Evolutionary conservation across 2,797 vertebrate genomes (phyloP), one percentile per base, ranked within the genome.

Genomic region (Sylvilagus floridanus): DNA sequence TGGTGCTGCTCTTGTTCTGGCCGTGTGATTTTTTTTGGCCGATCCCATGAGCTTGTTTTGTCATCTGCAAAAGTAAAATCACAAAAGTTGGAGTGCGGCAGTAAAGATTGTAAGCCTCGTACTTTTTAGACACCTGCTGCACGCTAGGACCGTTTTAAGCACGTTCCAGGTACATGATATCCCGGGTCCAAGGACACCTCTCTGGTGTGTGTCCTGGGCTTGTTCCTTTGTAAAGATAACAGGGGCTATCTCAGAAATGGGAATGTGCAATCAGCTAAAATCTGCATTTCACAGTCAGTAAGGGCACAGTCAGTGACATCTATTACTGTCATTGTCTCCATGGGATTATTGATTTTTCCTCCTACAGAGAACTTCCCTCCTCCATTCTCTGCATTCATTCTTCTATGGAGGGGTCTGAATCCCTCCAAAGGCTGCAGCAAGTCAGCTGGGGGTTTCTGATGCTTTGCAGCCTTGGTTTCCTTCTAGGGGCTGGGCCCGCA

Each of bases 391-490:
- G 42, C 42, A 47, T 84, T 30, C 13, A 5, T 62, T 60, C 28
- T 73, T 73, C 66, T 7, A 37, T 0, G 73, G 24, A 78, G 28
- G 66, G 54, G 21, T 84, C 28, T 50, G 47, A 84, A 13, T 13
- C 17, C 11, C 78, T 72, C 30, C 7, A 19, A 57, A 66, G 17
- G 21, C 76, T 73, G 30, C 14, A 3, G 4, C n/a, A 37, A 1
- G 8, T 7, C 7, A 8, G 1, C n/a, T 30, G 10, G 2, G 4
- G 68, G 9, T 32, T n/a, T 54, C 26, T 1, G 26, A n/a, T 7
- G n/a, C 32, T 35, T 47, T 6, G 5, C 0, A 4, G 13, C 30
- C 85, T 83, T 26, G 52, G 22, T n/a, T 88, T 22, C 54, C 0
- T 1, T 30, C 65, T 85, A 35, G 1, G 85, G 0, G n/a, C 73